Percentiles rank a stretch among this genome's conserved stretches.
phyloP scores from a whole-genome alignment of 2,113 vertebrate species.

The Urocitellus parryii region DNA sequence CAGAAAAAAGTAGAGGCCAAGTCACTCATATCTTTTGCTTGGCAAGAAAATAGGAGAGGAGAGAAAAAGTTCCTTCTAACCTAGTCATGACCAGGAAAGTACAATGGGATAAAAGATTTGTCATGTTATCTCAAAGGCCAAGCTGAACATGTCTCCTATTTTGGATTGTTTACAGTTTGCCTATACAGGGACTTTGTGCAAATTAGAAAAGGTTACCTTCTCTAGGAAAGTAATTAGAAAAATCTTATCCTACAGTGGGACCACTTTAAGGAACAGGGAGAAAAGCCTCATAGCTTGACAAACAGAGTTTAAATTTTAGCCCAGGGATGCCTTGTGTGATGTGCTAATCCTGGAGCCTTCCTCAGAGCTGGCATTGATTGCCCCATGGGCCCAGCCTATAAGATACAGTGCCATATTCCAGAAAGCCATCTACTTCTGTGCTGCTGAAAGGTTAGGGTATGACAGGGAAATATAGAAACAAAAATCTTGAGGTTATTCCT shows the following conservation, averaged over 20 bases:
- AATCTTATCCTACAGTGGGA: fast-evolving
- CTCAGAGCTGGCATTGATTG: no score
- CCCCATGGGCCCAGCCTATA: neutral
- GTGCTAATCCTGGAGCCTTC: neutral
- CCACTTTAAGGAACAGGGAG: neutral
- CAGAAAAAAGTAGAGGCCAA: neutral
- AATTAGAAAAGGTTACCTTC: neutral
- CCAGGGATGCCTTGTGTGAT: no score
- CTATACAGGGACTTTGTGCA: neutral
- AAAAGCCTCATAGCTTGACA: neutral
- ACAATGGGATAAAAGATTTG: neutral
- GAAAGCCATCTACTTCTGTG: neutral
- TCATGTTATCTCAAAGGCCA: neutral
- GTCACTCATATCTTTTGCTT: neutral
- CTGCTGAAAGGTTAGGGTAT: neutral
- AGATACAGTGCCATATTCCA: neutral
- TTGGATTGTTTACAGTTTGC: neutral
- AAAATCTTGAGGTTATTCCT: neutral
- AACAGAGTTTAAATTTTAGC: neutral
- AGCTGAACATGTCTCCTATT: neutral
- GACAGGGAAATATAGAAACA: neutral
- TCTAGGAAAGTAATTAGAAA: neutral
- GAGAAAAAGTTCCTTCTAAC: neutral
- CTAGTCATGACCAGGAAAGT: neutral
- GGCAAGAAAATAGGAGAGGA: neutral